Conservation (phyloP, 2,113 vertebrate genomes). For the Lathamus discolor region DNA sequence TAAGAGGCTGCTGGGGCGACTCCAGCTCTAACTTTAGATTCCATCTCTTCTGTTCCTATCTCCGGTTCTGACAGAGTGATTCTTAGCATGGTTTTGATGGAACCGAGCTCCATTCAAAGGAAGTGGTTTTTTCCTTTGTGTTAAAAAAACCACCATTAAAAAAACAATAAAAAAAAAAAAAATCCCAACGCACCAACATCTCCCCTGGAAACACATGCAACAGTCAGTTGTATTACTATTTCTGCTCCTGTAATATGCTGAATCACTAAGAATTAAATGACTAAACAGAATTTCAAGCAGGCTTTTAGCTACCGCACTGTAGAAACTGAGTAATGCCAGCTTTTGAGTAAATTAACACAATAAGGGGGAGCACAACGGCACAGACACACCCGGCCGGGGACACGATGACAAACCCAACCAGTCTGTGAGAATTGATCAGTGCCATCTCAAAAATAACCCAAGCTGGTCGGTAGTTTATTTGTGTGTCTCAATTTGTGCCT, state of each 20-base stretch:
- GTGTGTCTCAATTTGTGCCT: not conserved
- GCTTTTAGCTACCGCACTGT: not conserved
- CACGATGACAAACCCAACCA: not conserved
- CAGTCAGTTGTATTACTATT: not conserved
- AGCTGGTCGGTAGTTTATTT: not conserved
- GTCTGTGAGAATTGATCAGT: not conserved
- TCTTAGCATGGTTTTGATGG: not conserved
- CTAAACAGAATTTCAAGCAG: not conserved
- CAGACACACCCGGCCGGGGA: rapidly evolving
- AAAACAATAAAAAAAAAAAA: not conserved
- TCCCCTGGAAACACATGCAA: not conserved
- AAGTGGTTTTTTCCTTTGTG: not conserved
- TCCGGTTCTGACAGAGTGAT: rapidly evolving
- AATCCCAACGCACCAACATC: not conserved
- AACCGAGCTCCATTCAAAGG: not conserved
- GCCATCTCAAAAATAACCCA: not conserved
- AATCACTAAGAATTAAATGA: not conserved
- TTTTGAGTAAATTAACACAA: not conserved
- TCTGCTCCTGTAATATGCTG: not conserved
- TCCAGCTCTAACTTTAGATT: rapidly evolving
- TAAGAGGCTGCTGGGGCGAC: not conserved
- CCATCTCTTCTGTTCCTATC: not conserved
- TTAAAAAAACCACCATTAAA: not conserved
- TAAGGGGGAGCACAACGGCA: too few relatives aligned
- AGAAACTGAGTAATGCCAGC: not conserved